Evolutionary conservation across 2,113 vertebrate species (phyloP).

Genomic region (Camelus dromedarius): DNA sequence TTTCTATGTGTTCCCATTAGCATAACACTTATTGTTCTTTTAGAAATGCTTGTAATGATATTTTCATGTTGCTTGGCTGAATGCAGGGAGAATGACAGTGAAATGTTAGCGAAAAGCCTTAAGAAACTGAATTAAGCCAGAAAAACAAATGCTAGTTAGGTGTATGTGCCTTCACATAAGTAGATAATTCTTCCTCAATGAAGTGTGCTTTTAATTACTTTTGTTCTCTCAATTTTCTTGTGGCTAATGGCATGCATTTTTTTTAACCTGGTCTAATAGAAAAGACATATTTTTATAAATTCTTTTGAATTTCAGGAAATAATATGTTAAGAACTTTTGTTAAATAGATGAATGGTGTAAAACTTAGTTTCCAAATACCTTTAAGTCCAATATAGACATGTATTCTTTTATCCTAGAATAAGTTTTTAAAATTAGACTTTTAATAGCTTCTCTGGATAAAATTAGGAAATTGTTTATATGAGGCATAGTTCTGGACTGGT

Average conservation of each 20-base stretch:
- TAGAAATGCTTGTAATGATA: not conserved
- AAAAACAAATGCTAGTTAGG: not conserved
- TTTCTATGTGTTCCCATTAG: not conserved
- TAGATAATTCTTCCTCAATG: not conserved
- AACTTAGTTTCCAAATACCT: not conserved
- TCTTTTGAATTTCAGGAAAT: constrained; percentile 5
- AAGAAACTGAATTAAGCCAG: constrained; percentile 19
- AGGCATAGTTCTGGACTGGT: not conserved
- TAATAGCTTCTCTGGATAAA: constrained; percentile 6
- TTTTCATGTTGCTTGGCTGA: not conserved
- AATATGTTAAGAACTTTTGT: not conserved
- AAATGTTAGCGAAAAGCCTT: constrained; percentile 48
- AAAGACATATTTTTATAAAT: not conserved
- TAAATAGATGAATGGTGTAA: not conserved
- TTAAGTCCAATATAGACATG: not conserved
- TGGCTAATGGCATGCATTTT: not conserved
- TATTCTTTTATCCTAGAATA: constrained; percentile 21
- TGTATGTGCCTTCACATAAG: not conserved
- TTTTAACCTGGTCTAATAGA: not conserved
- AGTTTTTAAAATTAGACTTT: not conserved
- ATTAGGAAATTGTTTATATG: not conserved
- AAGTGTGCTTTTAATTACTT: constrained; percentile 34
- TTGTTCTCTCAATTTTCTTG: not conserved
- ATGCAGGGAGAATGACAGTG: not conserved
- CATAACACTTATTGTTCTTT: not conserved